Evolutionary conservation across 2,888 invertebrate species (phyloP), one percentile per base, ranked within the genome.

Genomic region (Hirtodrosophila duncani): DNA sequence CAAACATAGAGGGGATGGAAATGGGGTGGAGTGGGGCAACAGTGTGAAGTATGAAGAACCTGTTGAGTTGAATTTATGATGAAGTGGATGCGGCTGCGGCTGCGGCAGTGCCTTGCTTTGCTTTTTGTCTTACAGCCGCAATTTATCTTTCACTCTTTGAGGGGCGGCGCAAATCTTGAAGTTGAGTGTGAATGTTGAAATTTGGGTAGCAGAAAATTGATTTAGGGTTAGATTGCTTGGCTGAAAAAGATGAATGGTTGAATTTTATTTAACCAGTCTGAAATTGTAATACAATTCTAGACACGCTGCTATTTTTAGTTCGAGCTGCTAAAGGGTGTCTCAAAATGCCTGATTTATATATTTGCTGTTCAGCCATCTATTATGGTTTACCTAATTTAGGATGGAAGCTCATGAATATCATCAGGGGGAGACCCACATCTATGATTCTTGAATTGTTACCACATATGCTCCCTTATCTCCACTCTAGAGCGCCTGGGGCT

Each of bases 121-220:
- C n/a, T n/a, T n/a, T n/a, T n/a, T n/a, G n/a, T n/a, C n/a, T 56
- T 56, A 56, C 56, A 57, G 58, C 56, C 57, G 24, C 57, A 39
- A 57, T 57, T 57, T 57, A 57, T 57, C 57, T 57, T 57, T 37
- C 39, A 59, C 34, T 26, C 51, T 45, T 45, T 49, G 39, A n/a
- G n/a, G n/a, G 14, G 44, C 37, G 18, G 34, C 59, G 41, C 42
- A 37, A 26, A 49, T 42, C 42, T 21, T 51, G 43, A 27, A 42
- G 42, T 55, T 38, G 29, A 18, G 43, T n/a, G n/a, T n/a, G n/a
- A n/a, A n/a, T n/a, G n/a, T n/a, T n/a, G n/a, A n/a, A n/a, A n/a
- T n/a, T n/a, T n/a, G n/a, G n/a, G n/a, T n/a, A n/a, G n/a, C n/a
- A n/a, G n/a, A n/a, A n/a, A n/a, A n/a, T n/a, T n/a, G n/a, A n/a